Evolutionary conservation across 2,113 vertebrate species (phyloP).

Genomic region (Cichladusa arquata): DNA sequence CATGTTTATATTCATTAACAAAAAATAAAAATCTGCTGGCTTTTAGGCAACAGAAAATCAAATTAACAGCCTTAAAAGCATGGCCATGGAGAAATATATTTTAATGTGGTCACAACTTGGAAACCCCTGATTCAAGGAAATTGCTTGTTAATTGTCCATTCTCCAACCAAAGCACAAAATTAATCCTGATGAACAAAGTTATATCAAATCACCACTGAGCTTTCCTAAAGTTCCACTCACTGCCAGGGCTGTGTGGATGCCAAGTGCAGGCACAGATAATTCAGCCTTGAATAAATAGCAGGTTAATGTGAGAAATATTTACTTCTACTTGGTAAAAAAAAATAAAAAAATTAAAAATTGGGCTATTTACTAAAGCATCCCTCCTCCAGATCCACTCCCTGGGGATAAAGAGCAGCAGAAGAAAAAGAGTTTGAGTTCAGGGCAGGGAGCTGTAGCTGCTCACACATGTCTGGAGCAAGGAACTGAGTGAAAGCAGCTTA

Average conservation of each 20-base stretch:
- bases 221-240: not conserved
- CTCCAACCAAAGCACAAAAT: not conserved
- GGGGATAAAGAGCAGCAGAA: not conserved
- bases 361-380: too few relatives aligned
- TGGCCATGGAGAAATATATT: not conserved
- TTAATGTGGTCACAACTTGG: not conserved
- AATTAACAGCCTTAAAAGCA: not conserved
- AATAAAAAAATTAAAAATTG: too few relatives aligned
- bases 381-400: not conserved
- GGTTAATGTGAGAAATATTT: not conserved
- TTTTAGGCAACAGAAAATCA: not conserved
- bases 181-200: not conserved
- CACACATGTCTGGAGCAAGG: not conserved
- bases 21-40: not conserved
- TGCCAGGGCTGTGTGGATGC: not conserved
- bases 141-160: not conserved
- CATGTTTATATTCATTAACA: not conserved
- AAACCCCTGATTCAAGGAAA: not conserved
- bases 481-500: not conserved
- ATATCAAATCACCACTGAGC: not conserved
- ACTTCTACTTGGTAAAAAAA: too few relatives aligned
- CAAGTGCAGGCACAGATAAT: not conserved
- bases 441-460: rapidly evolving
- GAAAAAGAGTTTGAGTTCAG: not conserved
- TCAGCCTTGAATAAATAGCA: not conserved